These are phyloP conservation scores for Brachyopa scutellaris DNA, from an alignment of 2,888 invertebrate genomes.

Conservation along the genomic window DNA sequence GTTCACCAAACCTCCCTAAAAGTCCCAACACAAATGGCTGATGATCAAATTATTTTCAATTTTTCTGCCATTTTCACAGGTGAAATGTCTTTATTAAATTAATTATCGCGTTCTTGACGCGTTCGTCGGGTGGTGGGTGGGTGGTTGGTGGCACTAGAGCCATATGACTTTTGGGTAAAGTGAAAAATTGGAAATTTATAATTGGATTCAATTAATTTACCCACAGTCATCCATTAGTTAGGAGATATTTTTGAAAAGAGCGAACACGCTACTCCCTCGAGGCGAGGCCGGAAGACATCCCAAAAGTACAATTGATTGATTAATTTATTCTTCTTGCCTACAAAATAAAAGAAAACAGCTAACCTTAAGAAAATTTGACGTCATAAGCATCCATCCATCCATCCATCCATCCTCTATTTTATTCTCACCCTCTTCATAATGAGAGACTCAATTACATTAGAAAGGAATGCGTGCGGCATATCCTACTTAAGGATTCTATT, in stretches of 20 bases:
- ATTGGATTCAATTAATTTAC: slow-evolving; percentile 61
- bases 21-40: no score
- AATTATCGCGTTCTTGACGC: slow-evolving; percentile 16
- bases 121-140: no score
- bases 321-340: slow-evolving; percentile 52
- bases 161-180: slow-evolving; percentile 30
- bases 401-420: no score
- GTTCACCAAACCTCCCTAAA: no score
- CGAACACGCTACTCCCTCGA: background rate
- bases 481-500: slow-evolving; percentile 62
- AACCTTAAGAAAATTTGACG: slow-evolving; percentile 58
- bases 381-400: slow-evolving; percentile 57
- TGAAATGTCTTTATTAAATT: slow-evolving; percentile 29
- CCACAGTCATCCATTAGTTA: slow-evolving; percentile 54
- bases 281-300: background rate
- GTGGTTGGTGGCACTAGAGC: no score
- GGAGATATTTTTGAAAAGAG: slow-evolving; percentile 27
- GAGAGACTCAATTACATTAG: slow-evolving; percentile 53
- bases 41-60: no score
- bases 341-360: no score
- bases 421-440: background rate
- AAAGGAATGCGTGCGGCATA: slow-evolving; percentile 58
- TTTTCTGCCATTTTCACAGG: no score
- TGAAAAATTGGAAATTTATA: slow-evolving; percentile 51
- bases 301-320: slow-evolving; percentile 62